These are phyloP conservation scores for Tympanuchus pallidicinctus DNA, from an alignment of 2,113 vertebrate species.

Conservation along the genomic window DNA sequence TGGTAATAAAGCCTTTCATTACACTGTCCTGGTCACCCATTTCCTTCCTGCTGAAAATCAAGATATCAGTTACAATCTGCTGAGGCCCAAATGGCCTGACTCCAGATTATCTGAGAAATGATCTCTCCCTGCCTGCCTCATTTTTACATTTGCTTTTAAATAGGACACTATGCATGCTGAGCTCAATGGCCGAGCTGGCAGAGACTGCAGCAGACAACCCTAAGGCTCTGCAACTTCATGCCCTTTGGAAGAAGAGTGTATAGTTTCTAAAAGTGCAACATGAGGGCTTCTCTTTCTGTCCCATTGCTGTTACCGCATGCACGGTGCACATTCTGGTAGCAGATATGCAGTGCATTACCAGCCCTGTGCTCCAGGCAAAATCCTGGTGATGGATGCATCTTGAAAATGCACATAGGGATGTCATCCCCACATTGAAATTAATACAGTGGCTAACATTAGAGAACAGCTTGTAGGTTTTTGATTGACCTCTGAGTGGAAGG, in stretches of 20 bases:
- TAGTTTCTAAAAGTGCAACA: neutral
- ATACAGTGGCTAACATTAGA: neutral
- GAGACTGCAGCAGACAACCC: neutral
- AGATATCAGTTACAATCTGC: constrained; percentile 56
- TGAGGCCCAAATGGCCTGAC: constrained; percentile 21
- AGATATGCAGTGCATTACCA: neutral
- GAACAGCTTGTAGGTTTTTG: neutral
- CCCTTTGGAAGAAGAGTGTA: neutral
- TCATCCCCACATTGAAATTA: neutral
- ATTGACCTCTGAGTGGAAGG: neutral
- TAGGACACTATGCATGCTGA: constrained; percentile 12
- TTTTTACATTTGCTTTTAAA: constrained; percentile 40
- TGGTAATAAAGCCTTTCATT: constrained; percentile 52
- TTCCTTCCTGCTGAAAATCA: constrained; percentile 44
- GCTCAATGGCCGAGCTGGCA: neutral
- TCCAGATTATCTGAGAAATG: constrained; percentile 63
- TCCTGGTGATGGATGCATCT: neutral
- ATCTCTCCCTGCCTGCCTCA: constrained; percentile 22
- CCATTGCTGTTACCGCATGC: neutral
- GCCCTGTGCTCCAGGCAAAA: neutral
- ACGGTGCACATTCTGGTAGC: neutral
- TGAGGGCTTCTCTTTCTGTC: neutral
- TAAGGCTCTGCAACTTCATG: neutral
- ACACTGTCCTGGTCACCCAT: constrained; percentile 15
- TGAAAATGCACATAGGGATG: neutral